Evolutionary conservation across 2,888 invertebrate genomes (phyloP).

Genomic region (Ptychoptera contaminata): DNA sequence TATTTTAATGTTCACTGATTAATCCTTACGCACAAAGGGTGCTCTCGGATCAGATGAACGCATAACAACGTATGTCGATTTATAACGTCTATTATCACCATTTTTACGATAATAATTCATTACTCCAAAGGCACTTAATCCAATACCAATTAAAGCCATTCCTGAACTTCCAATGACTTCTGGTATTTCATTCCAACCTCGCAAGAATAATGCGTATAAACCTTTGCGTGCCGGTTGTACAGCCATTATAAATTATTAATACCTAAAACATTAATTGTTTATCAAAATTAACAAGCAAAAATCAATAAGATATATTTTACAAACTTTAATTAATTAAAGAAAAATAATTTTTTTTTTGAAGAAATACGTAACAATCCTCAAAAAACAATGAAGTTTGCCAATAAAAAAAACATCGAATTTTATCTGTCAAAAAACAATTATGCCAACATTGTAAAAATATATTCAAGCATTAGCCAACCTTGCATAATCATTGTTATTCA

Average conservation of each 20-base stretch:
- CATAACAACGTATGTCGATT: slow-evolving; percentile 42
- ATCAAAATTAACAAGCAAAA: background rate
- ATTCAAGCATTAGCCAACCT: too few relatives aligned
- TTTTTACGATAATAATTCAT: slow-evolving; percentile 38
- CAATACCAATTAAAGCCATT: slow-evolving; percentile 41
- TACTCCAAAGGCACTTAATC: slow-evolving; percentile 32
- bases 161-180: slow-evolving; percentile 47
- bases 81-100: slow-evolving; percentile 51
- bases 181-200: slow-evolving; percentile 51
- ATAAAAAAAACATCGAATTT: too few relatives aligned
- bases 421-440: too few relatives aligned
- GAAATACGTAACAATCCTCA: slow-evolving; percentile 1
- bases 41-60: slow-evolving; percentile 52
- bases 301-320: background rate
- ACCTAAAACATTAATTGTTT: background rate
- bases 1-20: slow-evolving; percentile 12
- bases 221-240: slow-evolving; percentile 20
- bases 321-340: background rate
- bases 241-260: slow-evolving; percentile 1
- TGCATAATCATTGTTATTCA: too few relatives aligned
- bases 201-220: slow-evolving; percentile 21
- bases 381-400: too few relatives aligned
- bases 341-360: background rate
- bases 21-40: slow-evolving; percentile 38
- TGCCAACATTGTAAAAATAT: too few relatives aligned